Evolutionary conservation across 2,113 vertebrate genomes (phyloP).

Genomic region (Puffinus mauretanicus): DNA sequence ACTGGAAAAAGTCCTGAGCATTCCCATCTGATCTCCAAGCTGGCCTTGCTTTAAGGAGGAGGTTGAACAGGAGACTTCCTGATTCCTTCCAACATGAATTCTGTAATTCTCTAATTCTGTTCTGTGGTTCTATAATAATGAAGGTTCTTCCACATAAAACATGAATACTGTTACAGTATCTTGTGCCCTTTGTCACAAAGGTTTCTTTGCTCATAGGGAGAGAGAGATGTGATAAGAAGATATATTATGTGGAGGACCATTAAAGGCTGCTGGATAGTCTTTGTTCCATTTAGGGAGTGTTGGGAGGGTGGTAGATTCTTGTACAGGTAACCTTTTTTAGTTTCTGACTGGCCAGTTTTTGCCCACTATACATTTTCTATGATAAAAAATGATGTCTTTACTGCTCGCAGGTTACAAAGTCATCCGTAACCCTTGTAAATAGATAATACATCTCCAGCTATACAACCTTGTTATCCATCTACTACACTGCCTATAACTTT

Average conservation of each 20-base stretch:
- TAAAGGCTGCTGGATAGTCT: not conserved
- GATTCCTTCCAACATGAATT: not conserved
- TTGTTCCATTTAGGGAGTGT: not conserved
- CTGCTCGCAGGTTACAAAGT: not conserved
- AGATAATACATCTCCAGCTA: conserved; percentile 13
- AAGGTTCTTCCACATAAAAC: not conserved
- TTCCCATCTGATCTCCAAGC: not conserved
- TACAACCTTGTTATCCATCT: not conserved
- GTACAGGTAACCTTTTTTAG: not conserved
- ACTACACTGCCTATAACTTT: not conserved
- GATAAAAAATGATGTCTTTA: not conserved
- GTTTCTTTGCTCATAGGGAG: not conserved
- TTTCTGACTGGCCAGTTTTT: not conserved
- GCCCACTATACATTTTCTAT: not conserved
- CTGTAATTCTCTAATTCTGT: not conserved
- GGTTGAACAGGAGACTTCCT: not conserved
- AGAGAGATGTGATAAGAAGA: not conserved
- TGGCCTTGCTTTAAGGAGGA: not conserved
- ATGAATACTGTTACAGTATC: not conserved
- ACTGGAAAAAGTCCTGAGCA: not conserved
- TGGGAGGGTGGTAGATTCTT: not conserved
- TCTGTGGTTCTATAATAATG: not conserved
- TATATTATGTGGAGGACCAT: not conserved
- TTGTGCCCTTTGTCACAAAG: not conserved
- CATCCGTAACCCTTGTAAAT: conserved; percentile 1